A percentile compares a stretch with the other conserved stretches of the same genome.
These are phyloP conservation scores for Aleiodes alternator DNA, from an alignment of 2,888 invertebrate genomes.

Conservation along the genomic window DNA sequence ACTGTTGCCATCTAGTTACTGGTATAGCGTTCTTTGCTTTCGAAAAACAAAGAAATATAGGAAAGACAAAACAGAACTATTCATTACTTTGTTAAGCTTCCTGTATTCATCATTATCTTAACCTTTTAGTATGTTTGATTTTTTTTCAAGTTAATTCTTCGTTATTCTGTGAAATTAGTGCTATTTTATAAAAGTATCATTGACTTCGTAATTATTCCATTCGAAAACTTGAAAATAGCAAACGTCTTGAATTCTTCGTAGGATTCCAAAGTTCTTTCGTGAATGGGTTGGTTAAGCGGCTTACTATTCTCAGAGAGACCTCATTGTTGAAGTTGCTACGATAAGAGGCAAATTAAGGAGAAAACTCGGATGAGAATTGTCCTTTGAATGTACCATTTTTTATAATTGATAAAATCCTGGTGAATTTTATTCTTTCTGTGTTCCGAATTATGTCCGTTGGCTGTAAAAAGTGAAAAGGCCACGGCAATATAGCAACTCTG, in stretches of 20 bases:
- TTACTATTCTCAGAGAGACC: conserved; percentile 25
- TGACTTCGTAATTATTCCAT: conserved; percentile 18
- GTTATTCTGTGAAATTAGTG: not conserved
- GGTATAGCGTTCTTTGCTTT: not conserved
- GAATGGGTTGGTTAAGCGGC: conserved; percentile 28
- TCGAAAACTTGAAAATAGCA: conserved; percentile 28
- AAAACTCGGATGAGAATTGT: not conserved
- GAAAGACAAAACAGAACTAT: no score
- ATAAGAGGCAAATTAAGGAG: conserved; percentile 15
- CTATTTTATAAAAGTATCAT: conserved; percentile 10
- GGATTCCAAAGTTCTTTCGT: conserved; percentile 15
- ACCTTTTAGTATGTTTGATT: not conserved
- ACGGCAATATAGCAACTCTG: no score
- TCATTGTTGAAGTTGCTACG: conserved; percentile 25
- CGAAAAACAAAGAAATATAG: not conserved
- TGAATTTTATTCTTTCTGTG: no score
- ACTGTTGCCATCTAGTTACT: conserved; percentile 39
- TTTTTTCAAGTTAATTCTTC: not conserved
- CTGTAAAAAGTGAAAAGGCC: no score
- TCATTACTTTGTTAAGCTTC: not conserved
- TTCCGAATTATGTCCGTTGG: no score
- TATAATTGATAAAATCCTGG: no score
- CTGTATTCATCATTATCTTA: not conserved
- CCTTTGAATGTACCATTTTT: not conserved
- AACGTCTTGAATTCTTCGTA: conserved; percentile 29